These are phyloP conservation scores for Ondatra zibethicus DNA, from an alignment of 2,113 vertebrate species.

Conservation along the genomic window DNA sequence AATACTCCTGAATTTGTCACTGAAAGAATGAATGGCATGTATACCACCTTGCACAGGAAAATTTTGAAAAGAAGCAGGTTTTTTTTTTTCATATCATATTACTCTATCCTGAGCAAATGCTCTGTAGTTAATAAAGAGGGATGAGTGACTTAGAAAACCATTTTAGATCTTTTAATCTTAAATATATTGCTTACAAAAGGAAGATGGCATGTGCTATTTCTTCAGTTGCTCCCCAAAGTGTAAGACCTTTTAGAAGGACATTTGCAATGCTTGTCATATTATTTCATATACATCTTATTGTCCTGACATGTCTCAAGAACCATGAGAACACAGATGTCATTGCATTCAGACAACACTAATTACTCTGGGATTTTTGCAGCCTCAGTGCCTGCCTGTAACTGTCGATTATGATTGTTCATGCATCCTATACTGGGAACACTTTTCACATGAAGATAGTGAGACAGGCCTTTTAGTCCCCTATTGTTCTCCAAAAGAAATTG, in stretches of 20 bases:
- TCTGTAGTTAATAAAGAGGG: slow-evolving; percentile 64
- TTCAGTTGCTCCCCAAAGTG: slow-evolving; percentile 83
- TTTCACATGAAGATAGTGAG: slow-evolving; percentile 72
- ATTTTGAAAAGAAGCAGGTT: slow-evolving; percentile 59
- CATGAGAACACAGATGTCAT: slow-evolving; percentile 92
- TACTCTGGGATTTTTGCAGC: slow-evolving; percentile 91
- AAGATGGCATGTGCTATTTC: slow-evolving; percentile 86
- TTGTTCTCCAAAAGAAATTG: slow-evolving; percentile 74
- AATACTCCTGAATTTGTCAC: neutral
- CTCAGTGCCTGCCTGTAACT: slow-evolving; percentile 86
- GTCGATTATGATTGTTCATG: slow-evolving; percentile 86
- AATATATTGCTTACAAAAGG: slow-evolving; percentile 78
- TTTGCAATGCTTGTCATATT: slow-evolving; percentile 90
- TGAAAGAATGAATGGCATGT: neutral
- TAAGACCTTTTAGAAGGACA: slow-evolving; percentile 88
- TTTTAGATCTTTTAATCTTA: slow-evolving; percentile 79
- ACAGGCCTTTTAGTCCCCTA: slow-evolving; percentile 74
- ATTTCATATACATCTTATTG: slow-evolving; percentile 89
- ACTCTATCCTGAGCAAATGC: slow-evolving; percentile 60
- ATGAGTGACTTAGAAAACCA: slow-evolving; percentile 76
- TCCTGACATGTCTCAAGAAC: slow-evolving; percentile 89
- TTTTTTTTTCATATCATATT: slow-evolving; percentile 47
- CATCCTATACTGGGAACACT: slow-evolving; percentile 76
- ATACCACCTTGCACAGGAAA: slow-evolving; percentile 2
- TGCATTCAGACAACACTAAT: slow-evolving; percentile 91